phyloP scores from a whole-genome alignment of 2,888 invertebrate species.

The Drosophila maculinotata region DNA sequence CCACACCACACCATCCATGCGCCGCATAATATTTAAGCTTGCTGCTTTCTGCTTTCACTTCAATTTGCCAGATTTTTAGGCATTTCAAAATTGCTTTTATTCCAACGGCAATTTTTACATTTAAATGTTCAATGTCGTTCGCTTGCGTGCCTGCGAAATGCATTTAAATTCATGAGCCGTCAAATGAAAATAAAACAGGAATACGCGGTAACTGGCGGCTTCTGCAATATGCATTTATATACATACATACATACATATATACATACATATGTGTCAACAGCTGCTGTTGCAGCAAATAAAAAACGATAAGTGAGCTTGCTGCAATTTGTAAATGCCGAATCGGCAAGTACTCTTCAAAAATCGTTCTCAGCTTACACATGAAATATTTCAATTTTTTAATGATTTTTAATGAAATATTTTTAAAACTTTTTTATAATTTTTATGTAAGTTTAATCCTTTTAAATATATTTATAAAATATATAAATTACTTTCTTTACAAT shows the following conservation, averaged over 20 bases:
- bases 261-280: conserved; percentile 58
- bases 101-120: conserved; percentile 1
- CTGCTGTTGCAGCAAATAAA: conserved; percentile 54
- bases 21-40: conserved; percentile 6
- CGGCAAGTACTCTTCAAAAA: conserved; percentile 17
- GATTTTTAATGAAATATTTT: background rate
- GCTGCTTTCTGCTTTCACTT: conserved; percentile 8
- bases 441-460: too few relatives aligned
- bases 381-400: background rate
- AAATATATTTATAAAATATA: too few relatives aligned
- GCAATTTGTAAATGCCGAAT: background rate
- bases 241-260: conserved; percentile 15
- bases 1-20: background rate
- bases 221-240: conserved; percentile 50
- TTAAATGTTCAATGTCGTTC: conserved; percentile 31
- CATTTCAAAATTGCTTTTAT: conserved; percentile 23
- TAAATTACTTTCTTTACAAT: too few relatives aligned
- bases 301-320: conserved; percentile 22
- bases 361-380: background rate
- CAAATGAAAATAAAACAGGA: conserved; percentile 26
- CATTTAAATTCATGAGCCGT: conserved; percentile 54
- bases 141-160: conserved; percentile 18
- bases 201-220: conserved; percentile 20
- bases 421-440: too few relatives aligned
- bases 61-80: conserved; percentile 42